These are phyloP conservation scores for Pocota personata DNA, from an alignment of 2,888 invertebrate genomes.

Conservation along the genomic window DNA sequence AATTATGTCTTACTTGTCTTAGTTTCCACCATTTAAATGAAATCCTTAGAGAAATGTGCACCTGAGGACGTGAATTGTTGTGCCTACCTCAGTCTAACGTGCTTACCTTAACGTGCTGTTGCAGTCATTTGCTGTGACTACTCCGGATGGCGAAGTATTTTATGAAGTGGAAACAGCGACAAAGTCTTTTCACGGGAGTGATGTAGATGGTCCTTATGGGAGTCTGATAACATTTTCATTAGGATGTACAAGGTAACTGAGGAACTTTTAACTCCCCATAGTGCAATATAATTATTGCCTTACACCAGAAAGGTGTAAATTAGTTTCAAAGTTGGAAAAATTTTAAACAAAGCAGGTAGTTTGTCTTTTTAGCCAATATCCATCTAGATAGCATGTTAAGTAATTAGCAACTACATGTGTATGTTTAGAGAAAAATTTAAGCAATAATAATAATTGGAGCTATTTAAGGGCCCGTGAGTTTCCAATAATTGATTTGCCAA, in stretches of 20 bases:
- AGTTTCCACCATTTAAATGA: constrained; percentile 36
- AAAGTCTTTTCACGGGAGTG: constrained; percentile 53
- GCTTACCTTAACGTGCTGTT: constrained; percentile 40
- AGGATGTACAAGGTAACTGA: constrained; percentile 19
- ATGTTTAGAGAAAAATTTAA: too few relatives aligned
- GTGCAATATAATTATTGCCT: constrained; percentile 32
- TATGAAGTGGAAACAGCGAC: constrained; percentile 54
- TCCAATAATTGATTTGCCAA: too few relatives aligned
- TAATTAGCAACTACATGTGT: background rate
- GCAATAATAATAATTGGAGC: too few relatives aligned
- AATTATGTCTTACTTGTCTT: constrained; percentile 11
- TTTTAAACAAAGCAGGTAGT: background rate
- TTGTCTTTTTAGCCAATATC: background rate
- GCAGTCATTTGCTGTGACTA: constrained; percentile 13
- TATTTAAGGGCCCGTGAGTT: too few relatives aligned
- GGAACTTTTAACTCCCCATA: constrained; percentile 30
- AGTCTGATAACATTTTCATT: constrained; percentile 61
- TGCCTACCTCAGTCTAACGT: constrained; percentile 7
- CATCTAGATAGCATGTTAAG: background rate
- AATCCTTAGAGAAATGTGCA: constrained; percentile 27
- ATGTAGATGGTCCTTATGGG: constrained; percentile 61
- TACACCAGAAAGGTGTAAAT: constrained; percentile 2
- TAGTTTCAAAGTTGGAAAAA: constrained; percentile 22
- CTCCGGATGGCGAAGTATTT: constrained; percentile 32
- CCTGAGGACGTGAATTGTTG: constrained; percentile 20